Evolutionary conservation across 2,113 vertebrate species (phyloP), one percentile per base, ranked within the genome.

Genomic region (Philantomba maxwellii): DNA sequence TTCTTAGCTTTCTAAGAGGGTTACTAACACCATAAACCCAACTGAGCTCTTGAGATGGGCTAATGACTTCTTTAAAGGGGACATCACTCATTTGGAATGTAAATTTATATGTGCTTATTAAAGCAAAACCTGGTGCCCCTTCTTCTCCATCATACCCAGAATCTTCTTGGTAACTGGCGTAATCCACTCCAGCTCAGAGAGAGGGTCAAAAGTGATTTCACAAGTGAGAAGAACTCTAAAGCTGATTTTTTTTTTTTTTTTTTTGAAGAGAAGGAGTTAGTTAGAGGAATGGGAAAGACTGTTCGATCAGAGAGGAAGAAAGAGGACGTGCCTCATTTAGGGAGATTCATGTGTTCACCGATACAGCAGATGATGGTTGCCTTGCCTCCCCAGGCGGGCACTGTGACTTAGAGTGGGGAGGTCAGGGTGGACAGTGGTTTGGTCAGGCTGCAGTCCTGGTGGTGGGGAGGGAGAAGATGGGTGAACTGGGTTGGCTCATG

Each of bases 341-440:
- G 49, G 26, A 83, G 77, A 47, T 53, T 25, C 39, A 39, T 2
- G 25, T 51, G 17, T 70, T 84, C 77, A 7, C 5, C 3, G 28
- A 25, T 4, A 25, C 0, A 51, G 84, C 25, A 58, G 5, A 19
- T 8, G 33, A 26, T 39, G 16, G 1, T 28, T 15, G 77, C 43
- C 4, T 14, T 4, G 5, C 14, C 28, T 17, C 0, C 23, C 45
- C 25, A 0, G 77, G 33, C 0, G 8, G 51, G n/a, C 73, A 2
- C 10, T 11, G 28, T 45, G 92, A 49, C 4, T 17, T 1, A 25
- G 2, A 51, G 30, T 13, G 3, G 88, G 3, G 88, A 13, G 51
- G 25, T 21, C 84, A 64, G 3, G 16, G 33, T 11, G 55, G 89
- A 30, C 21, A 13, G 55, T 5, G 7, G 23, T 39, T 28, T 47